Evolutionary conservation across 1,140 invertebrate species (phyloP), one percentile per base, ranked within the genome.

Genomic region (Drosophila lowei): DNA sequence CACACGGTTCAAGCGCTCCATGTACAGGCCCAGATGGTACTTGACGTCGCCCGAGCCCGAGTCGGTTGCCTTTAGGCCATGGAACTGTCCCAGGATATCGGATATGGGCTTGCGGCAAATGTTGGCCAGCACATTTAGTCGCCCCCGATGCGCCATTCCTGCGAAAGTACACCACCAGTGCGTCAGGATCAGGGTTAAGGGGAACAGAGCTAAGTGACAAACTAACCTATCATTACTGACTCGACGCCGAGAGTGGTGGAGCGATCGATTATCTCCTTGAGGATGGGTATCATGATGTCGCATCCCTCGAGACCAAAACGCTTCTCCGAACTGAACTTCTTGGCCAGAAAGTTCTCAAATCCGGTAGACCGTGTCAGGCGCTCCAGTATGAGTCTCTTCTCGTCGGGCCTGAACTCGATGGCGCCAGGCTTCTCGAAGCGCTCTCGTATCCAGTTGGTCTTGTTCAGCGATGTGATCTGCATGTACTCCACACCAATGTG

Each of bases 141-240:
- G 94, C 18, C 98, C 98, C 90, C 97, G 93, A 93, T 99, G 98
- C 25, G 98, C 96, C 97, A 99, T 98, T 28, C 97, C 97, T 91
- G 98, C 96, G 8, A 96, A 93, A 59, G 97, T 8, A 5, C 23
- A 5, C 4, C 23, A 25, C 4, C 23, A 25, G 23, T 0, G 23
- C 23, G 23, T 25, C 23, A 25, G 23, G 23, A 25, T 0, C 23
- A 25, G 23, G 4, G 23, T 25, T 25, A 0, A 25, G 3, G 23
- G 23, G 23, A 25, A 25, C 23, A 25, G 23, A 25, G 3, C 0
- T 0, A 0, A 23, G 4, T 5, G 5, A 25, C 5, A 25, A 4
- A 25, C 23, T 25, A 25, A 25, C 68, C 68, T 23, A 74, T 44
- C 3, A 64, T 43, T 7, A 74, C 94, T 38, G 94, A 96, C 79